Base-by-base conservation (phyloP, 2,888 invertebrate genomes). In the Mimas tiliae region DNA sequence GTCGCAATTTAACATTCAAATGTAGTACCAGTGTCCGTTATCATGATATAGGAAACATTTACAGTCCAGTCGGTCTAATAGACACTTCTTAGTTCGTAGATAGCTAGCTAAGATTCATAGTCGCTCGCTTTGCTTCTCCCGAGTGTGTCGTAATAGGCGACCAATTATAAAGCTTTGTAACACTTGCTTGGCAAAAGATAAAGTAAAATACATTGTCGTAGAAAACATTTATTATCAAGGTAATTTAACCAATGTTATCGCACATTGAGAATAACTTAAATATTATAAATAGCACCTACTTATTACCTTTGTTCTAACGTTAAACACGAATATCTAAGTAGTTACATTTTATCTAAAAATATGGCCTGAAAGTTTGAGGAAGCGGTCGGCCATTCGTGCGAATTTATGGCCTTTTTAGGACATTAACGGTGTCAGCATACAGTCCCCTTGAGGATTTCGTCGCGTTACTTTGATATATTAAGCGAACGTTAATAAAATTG, bases 361-460 rank as follows among this genome's bases (percentile, higher is more conserved):
- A 58, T 58, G 11, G 16, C 38, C 11, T 19, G 42, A 12, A 12
- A 58, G 58, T 58, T 58, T 58, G 58, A 58, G 47, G 66, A 62
- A 52, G 51, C 50, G 51, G 51, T 27, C 45, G 63, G 73, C 74
- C 70, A 69, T 75, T 74, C 69, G 68, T 68, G 69, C 72, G 72
- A 74, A 73, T 74, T 67, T 76, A 76, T 76, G 33, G 71, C 67
- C 74, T 74, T 72, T 72, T 74, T 71, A 70, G 72, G 68, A 74
- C 72, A 74, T 74, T 73, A 73, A 69, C 70, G 67, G 62, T 70
- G 70, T 73, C 74, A 76, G 74, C 74, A 69, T 70, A 74, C 69
- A 69, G 72, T 69, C 72, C 74, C 71, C 69, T 48, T 45, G 72
- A 69, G 72, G 68, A 63, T 34, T 50, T 68, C 51, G 53, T 62